These are phyloP conservation scores for Bacillus rossius DNA, from an alignment of 1,140 invertebrate genomes.

Conservation along the genomic window DNA sequence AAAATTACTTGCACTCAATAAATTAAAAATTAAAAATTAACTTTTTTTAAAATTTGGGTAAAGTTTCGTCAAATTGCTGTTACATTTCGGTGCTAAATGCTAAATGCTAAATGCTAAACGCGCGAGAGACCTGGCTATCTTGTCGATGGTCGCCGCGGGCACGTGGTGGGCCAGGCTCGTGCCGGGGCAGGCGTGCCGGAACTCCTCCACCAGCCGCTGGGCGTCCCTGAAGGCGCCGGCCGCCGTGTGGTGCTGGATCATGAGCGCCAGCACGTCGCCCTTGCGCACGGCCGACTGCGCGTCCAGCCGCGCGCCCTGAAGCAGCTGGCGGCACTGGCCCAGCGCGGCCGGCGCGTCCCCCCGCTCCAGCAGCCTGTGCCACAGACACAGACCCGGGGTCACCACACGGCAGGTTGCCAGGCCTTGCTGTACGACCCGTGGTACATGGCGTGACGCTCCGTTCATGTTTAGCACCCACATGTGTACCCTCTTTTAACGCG, in stretches of 20 bases:
- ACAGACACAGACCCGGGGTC: too few species aligned
- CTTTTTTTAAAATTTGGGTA: too few species aligned
- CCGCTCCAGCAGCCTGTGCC: conserved; percentile 43
- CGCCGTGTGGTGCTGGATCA: conserved; percentile 36
- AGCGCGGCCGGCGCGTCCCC: conserved; percentile 48
- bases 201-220: conserved; percentile 10
- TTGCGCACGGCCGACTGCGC: conserved; percentile 45
- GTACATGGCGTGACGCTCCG: too few species aligned
- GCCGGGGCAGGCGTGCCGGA: conserved; percentile 1
- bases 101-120: too few species aligned
- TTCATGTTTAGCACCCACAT: too few species aligned
- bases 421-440: too few species aligned
- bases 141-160: not conserved
- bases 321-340: conserved; percentile 48
- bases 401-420: too few species aligned
- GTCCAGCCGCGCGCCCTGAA: conserved; percentile 47
- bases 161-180: conserved; percentile 3
- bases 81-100: too few species aligned
- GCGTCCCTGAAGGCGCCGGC: conserved; percentile 5
- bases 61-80: too few species aligned
- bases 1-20: too few species aligned
- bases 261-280: conserved; percentile 53
- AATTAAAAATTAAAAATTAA: too few species aligned
- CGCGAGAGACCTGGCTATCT: not conserved
- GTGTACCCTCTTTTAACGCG: too few species aligned